A percentile compares a stretch with the other conserved stretches of the same genome.
phyloP scores from a whole-genome alignment of 2,797 vertebrate genomes.

The Pelochelys cantorii region DNA sequence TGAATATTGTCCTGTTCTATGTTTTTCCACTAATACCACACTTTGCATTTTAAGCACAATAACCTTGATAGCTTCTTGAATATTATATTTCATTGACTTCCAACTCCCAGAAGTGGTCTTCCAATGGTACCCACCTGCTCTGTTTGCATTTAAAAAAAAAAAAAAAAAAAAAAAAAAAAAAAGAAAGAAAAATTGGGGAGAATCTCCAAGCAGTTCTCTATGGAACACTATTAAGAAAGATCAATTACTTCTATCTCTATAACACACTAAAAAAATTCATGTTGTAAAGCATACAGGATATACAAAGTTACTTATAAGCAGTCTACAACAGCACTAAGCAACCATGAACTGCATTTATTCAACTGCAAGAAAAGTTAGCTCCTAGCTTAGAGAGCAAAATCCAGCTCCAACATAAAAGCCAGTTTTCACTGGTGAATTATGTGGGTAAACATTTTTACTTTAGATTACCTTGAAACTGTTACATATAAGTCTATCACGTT shows the following conservation, averaged over 20 bases:
- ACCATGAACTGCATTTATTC: background rate
- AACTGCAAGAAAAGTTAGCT: background rate
- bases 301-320: accelerated
- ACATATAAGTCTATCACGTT: background rate
- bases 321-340: accelerated
- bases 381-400: background rate
- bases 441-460: background rate
- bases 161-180: too few species aligned
- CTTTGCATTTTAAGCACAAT: background rate
- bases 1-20: background rate
- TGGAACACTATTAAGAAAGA: accelerated
- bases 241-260: background rate
- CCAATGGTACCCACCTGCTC: background rate
- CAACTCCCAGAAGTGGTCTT: background rate
- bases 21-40: background rate
- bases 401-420: background rate
- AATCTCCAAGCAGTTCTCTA: background rate
- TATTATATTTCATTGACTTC: background rate
- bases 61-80: background rate
- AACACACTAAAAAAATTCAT: background rate
- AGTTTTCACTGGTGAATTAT: background rate
- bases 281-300: background rate
- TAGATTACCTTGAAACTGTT: background rate
- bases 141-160: background rate
- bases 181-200: background rate